Percentiles rank a stretch among this genome's conserved stretches.
These are phyloP conservation scores for Tenthredo livida DNA, from an alignment of 2,888 invertebrate genomes.

Conservation along the genomic window DNA sequence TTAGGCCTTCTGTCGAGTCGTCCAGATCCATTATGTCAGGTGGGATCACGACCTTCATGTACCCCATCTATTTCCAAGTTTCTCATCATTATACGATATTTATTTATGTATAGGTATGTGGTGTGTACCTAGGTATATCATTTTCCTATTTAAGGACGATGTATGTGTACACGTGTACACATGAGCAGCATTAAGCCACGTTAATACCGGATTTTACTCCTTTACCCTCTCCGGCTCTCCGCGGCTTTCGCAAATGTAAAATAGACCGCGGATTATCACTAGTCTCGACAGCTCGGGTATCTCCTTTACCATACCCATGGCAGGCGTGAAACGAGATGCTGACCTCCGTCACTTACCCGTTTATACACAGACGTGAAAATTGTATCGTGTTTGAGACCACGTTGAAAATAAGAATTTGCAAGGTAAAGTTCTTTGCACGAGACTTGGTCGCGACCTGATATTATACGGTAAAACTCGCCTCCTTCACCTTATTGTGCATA, in stretches of 20 bases:
- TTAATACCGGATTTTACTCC: slow-evolving; percentile 26
- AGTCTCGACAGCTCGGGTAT: slow-evolving; percentile 11
- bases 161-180: not conserved
- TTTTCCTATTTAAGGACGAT: not conserved
- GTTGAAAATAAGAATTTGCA: not conserved
- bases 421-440: not conserved
- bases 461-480: not conserved
- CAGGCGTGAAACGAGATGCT: slow-evolving; percentile 34
- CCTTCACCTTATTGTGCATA: not conserved
- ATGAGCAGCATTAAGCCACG: slow-evolving; percentile 24
- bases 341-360: slow-evolving; percentile 15
- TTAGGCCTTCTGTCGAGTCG: slow-evolving; percentile 84
- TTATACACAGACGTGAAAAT: not conserved
- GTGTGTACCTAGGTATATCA: not conserved
- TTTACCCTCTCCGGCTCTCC: not conserved
- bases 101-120: not conserved
- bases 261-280: slow-evolving; percentile 33
- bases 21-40: slow-evolving; percentile 90
- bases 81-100: slow-evolving; percentile 10
- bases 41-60: slow-evolving; percentile 90
- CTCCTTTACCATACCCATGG: not conserved
- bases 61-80: slow-evolving; percentile 84
- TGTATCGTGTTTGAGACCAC: not conserved
- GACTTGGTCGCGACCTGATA: not conserved
- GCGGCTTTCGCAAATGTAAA: slow-evolving; percentile 17